Conservation (phyloP, 1,140 invertebrate species). For the Diprion similis region DNA sequence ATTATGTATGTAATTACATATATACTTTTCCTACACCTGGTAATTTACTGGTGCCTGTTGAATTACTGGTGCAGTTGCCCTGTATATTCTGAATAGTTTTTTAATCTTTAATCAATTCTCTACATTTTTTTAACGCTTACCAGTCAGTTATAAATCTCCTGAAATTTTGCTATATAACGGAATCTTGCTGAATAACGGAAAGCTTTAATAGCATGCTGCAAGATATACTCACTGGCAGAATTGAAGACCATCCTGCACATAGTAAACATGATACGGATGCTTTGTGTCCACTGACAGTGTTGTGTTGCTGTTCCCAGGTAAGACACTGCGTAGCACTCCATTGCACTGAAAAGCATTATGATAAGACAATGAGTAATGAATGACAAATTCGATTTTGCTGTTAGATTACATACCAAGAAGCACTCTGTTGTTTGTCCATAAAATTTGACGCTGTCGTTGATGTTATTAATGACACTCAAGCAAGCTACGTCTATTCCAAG, state of each 20-base stretch:
- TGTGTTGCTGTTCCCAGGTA: constrained; percentile 44
- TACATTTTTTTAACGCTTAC: not conserved
- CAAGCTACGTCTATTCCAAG: constrained; percentile 61
- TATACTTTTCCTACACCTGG: too few relatives aligned
- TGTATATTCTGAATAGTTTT: too few relatives aligned
- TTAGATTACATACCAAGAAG: constrained; percentile 39
- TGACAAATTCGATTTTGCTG: constrained; percentile 4
- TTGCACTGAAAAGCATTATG: constrained; percentile 48
- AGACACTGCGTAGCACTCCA: constrained; percentile 42
- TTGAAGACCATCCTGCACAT: constrained; percentile 31
- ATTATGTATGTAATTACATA: too few relatives aligned
- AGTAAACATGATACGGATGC: constrained; percentile 55
- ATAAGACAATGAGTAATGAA: constrained; percentile 13
- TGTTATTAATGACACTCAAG: constrained; percentile 55
- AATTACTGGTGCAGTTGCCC: too few relatives aligned
- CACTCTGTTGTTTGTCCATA: constrained; percentile 56
- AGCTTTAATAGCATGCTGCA: not conserved
- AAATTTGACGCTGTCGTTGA: constrained; percentile 42
- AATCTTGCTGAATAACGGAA: too few relatives aligned
- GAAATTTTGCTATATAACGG: too few relatives aligned
- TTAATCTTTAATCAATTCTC: not conserved
- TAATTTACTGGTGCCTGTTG: too few relatives aligned
- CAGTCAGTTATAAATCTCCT: constrained; percentile 11
- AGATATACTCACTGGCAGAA: constrained; percentile 53
- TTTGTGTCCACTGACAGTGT: constrained; percentile 58